These are phyloP conservation scores for Pristis pectinata DNA, from an alignment of 2,797 vertebrate species.

Conservation along the genomic window DNA sequence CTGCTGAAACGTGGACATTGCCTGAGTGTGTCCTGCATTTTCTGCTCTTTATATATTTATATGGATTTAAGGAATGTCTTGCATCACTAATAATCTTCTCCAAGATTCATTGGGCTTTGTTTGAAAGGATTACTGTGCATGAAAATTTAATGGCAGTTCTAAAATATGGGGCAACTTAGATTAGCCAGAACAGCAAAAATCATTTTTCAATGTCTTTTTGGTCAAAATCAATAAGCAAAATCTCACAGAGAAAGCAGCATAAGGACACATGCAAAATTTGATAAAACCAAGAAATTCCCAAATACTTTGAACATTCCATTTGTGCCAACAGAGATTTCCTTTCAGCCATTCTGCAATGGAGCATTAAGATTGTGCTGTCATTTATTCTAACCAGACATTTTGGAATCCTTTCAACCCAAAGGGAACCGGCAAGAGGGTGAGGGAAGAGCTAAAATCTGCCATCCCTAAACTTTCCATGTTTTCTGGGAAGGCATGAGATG, in stretches of 20 bases:
- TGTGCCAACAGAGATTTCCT: not conserved
- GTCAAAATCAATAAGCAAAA: not conserved
- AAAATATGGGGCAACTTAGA: not conserved
- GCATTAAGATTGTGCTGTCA: not conserved
- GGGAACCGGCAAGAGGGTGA: too few species aligned
- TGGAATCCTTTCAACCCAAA: too few species aligned
- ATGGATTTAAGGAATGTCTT: not conserved
- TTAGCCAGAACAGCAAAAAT: not conserved
- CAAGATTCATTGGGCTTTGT: not conserved
- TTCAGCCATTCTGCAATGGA: not conserved
- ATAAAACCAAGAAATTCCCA: not conserved
- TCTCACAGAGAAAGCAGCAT: not conserved
- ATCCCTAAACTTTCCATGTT: not conserved
- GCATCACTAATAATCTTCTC: not conserved
- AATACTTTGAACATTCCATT: not conserved
- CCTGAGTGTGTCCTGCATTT: too few species aligned
- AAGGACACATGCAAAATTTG: not conserved
- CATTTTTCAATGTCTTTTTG: not conserved
- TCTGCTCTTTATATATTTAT: too few species aligned
- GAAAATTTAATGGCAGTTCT: not conserved
- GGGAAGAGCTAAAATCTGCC: not conserved
- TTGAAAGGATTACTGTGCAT: not conserved
- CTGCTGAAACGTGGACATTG: too few species aligned
- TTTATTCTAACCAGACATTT: not conserved
- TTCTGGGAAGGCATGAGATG: not conserved